Base-by-base conservation (phyloP, 2,888 invertebrate genomes). In the Blera fallax region DNA sequence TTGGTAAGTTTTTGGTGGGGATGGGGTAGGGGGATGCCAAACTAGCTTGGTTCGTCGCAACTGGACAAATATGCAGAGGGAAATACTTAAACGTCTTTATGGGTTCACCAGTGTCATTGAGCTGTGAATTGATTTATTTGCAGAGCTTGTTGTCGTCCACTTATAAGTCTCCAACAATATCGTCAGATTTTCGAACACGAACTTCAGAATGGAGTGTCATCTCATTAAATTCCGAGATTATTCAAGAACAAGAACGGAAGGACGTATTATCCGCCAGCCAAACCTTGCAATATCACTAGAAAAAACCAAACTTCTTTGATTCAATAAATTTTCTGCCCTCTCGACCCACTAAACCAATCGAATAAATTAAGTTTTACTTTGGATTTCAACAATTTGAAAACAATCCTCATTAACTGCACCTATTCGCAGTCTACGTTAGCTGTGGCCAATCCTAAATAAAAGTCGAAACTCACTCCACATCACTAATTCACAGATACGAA, bases 341-440 rank as follows among this genome's bases (percentile, higher is more conserved):
- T 7, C 14, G 40, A 5, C n/a, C 40, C 14, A 40, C 5, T 40
- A 40, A 40, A 40, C n/a, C 14, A 40, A n/a, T 40, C 14, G 14
- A 40, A 40, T 40, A 40, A 40, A 40, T 40, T 40, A 40, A 40
- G 37, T 37, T 37, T n/a, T 5, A n/a, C 37, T 37, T 1, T n/a
- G 10, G 14, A 40, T 40, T 40, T 24, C 21, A 58, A 14, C 48
- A 50, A 34, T 34, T 32, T 34, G 14, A 73, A 73, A 65, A 76
- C 40, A 43, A 54, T 14, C 16, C 6, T n/a, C n/a, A 48, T n/a
- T 34, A 77, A 62, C 73, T 65, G 79, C 79, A 79, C 72, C 64
- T 73, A 14, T 73, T 40, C 43, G 43, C 1, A 1, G 56, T 64
- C 56, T 79, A 29, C 40, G 34, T 48, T 24, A 65, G 37, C 58